These are phyloP conservation scores for Panorpa germanica DNA, from an alignment of 2,888 invertebrate genomes.

Conservation along the genomic window DNA sequence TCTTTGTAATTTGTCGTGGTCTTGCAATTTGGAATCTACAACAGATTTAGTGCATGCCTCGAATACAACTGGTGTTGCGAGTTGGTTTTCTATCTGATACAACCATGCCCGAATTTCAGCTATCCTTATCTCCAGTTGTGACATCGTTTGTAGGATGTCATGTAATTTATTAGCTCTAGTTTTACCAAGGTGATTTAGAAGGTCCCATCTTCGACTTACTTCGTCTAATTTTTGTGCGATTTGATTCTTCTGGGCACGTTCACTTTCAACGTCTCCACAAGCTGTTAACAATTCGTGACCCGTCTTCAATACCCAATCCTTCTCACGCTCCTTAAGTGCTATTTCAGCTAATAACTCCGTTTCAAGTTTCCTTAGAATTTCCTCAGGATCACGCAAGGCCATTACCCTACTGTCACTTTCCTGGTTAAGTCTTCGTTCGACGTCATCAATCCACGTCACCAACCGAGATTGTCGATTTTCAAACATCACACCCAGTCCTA, in stretches of 20 bases:
- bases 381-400: conserved; percentile 45
- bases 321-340: conserved; percentile 53
- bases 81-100: conserved; percentile 47
- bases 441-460: conserved; percentile 45
- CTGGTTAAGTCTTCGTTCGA: conserved; percentile 44
- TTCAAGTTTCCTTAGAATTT: conserved; percentile 48
- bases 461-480: conserved; percentile 44
- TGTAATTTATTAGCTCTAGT: conserved; percentile 50
- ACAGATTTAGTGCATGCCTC: conserved; percentile 42
- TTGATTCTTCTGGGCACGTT: conserved; percentile 33
- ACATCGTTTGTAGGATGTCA: conserved; percentile 50
- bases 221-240: conserved; percentile 35
- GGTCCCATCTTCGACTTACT: conserved; percentile 47
- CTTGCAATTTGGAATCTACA: conserved; percentile 45
- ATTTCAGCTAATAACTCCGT: conserved; percentile 60
- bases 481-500: conserved; percentile 51
- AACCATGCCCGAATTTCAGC: conserved; percentile 53
- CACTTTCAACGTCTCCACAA: conserved; percentile 41
- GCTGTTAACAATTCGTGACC: conserved; percentile 44
- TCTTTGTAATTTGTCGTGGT: conserved; percentile 54
- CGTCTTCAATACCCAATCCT: conserved; percentile 54
- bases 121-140: conserved; percentile 49
- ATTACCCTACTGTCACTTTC: conserved; percentile 30
- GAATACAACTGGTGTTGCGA: conserved; percentile 46
- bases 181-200: conserved; percentile 41